A percentile compares a stretch with the other conserved stretches of the same genome.
Evolutionary conservation across 2,113 vertebrate species (phyloP).

Genomic region (Mirza zaza): DNA sequence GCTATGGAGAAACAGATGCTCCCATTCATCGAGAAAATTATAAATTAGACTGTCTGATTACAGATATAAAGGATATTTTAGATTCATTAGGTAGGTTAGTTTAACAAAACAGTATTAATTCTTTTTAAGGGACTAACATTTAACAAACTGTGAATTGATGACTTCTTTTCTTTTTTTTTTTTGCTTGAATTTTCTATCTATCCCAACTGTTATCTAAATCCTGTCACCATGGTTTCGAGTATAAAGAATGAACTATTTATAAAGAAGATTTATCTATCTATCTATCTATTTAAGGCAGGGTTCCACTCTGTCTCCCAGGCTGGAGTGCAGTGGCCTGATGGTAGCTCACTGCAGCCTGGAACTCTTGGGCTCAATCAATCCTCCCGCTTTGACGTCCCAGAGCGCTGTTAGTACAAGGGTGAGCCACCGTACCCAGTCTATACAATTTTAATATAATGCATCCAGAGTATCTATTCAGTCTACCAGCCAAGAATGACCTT

Average conservation of each 20-base stretch:
- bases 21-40: slow-evolving; percentile 91
- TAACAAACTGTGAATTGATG: background rate
- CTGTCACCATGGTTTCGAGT: background rate
- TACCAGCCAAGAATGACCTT: background rate
- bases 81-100: slow-evolving; percentile 93
- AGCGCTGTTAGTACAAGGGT: no score
- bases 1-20: slow-evolving; percentile 96
- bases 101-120: background rate
- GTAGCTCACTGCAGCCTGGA: no score
- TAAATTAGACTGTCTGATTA: slow-evolving; percentile 92
- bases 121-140: slow-evolving; percentile 28
- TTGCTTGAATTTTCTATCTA: background rate
- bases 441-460: background rate
- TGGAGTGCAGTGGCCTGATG: no score
- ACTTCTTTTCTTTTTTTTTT: background rate
- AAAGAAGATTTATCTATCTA: background rate
- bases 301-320: no score
- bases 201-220: background rate
- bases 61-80: slow-evolving; percentile 97
- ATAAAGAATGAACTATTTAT: background rate
- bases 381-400: no score
- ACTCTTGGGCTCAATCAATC: no score
- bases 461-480: background rate
- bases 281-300: no score
- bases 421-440: no score